Evolutionary conservation across 2,888 invertebrate species (phyloP), one percentile per base, ranked within the genome.

Genomic region (Ectropis crepuscularia): DNA sequence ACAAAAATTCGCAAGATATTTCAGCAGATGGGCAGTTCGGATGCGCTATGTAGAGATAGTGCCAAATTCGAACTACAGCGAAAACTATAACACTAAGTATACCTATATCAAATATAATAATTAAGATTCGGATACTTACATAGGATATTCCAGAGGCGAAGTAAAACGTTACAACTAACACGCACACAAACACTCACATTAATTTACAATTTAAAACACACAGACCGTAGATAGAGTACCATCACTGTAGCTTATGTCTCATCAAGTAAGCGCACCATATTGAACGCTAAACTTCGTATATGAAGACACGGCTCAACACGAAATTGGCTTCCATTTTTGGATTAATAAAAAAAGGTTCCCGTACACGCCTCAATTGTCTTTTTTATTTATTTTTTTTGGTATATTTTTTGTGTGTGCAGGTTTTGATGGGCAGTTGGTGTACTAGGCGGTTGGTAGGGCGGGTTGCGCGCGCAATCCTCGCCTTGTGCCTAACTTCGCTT

Each of bases 391-490:
- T 74, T 73, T 76, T 77, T 76, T 72, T 71, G 72, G 72, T 75
- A 65, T 73, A 69, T 66, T 76, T 79, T 73, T 78, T 76, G 47
- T 38, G 53, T 71, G 67, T 68, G 68, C 65, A 73, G 77, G 80
- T 78, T 78, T 76, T 73, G 74, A 64, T 74, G 73, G 72, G 68
- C 66, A 69, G 72, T 73, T 68, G 53, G 62, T 65, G 75, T 71
- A 74, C 16, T 28, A 79, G 81, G 80, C 80, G 80, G 78, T 70
- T 66, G 72, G 73, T 46, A 38, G 55, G 55, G 70, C 71, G 71
- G 72, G 71, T 74, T 74, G 84, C 65, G 75, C 83, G 86, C 87
- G 88, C 83, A 70, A 65, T 70, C 76, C 69, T 28, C 16, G 16
- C 16, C 16, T 28, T 4, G 16, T 28, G 16, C 71, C 70, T 48